Evolutionary conservation across 2,888 invertebrate genomes (phyloP), one percentile per base, ranked within the genome.

Genomic region (Atrina japonica): DNA sequence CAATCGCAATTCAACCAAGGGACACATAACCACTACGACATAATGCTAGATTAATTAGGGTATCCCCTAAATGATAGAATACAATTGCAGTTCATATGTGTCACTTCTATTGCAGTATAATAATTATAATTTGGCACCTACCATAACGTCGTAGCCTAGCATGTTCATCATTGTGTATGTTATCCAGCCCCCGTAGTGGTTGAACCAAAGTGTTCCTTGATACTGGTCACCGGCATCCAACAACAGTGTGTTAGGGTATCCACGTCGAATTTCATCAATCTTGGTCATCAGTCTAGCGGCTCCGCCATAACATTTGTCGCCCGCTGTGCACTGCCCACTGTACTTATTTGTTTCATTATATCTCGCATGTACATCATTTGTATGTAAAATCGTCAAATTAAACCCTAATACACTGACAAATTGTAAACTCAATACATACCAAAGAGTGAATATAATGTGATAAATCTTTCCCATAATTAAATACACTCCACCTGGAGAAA

Each of bases 151-250:
- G 1, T 97, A 96, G 66, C 93, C 91, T n/a, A 97, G 89, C 16
- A 93, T 92, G 86, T 96, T 96, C 75, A 97, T 92, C 86, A 97
- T 95, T 64, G 93, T 94, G 0, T 94, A 93, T 0, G 95, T 94
- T 5, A 96, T 94, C 80, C 93, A 93, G 93, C 95, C 95, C 83
- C 95, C 95, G 91, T 95, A 95, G 9, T 95, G 91, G 6, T 94
- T 94, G 91, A 95, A 97, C 95, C 96, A 97, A 0, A 95, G 93
- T 0, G 96, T 95, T 0, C 97, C 97, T 0, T 96, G 96, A 90
- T 95, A 98, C 0, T 96, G 96, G 90, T 98, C 97, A 0, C 97
- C 97, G 0, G 96, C 97, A 87, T 97, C 97, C 18, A 98, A 92
- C 87, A 96, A 96, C 3, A 97, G 87, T 0, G 95, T 94, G 92